Base-by-base conservation (phyloP, 2,888 invertebrate genomes). In the Protonemura montana region DNA sequence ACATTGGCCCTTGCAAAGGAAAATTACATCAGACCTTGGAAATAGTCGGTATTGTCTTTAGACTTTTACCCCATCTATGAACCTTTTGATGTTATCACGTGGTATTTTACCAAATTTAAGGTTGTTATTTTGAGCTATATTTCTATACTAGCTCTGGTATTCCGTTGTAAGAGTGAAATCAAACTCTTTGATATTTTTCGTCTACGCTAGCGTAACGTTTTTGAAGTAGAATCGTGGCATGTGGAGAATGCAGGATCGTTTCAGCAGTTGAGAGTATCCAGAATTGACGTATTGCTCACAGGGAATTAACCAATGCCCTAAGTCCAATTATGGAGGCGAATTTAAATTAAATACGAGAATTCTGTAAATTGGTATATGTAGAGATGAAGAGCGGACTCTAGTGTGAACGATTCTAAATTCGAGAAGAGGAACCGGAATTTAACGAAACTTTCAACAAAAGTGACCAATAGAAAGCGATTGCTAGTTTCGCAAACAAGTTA, bases 241-340 rank as follows among this genome's bases (percentile, higher is more conserved):
- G 26, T 82, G 41, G 82, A 30, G 26, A 41, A 26, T 41, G 82
- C 10, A 3, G 41, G 13, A 16, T 41, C 30, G 26, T 21, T 41
- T 3, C 16, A 35, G 82, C n/a, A 29, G n/a, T 35, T 78, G 78
- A 6, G 42, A 25, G 29, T 82, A 10, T 0, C 21, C 21, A 28
- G 29, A 10, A 29, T 28, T 16, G 81, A 30, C n/a, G 25, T 42
- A 82, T 35, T 26, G 82, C 16, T 42, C 26, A n/a, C n/a, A 41
- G 82, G 82, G 82, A 82, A 82, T 82, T 82, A 82, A 25, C 41
- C 82, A n/a, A 41, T 25, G 82, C 41, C n/a, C 27, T 26, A 78
- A 78, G 28, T 28, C 78, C 82, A 30, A n/a, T 26, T 26, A n/a
- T 82, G 30, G 82, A n/a, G 82, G 82, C 42, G 82, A 82, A 82